These are phyloP conservation scores for Mixornis gularis DNA, from an alignment of 2,113 vertebrate genomes.

Conservation along the genomic window DNA sequence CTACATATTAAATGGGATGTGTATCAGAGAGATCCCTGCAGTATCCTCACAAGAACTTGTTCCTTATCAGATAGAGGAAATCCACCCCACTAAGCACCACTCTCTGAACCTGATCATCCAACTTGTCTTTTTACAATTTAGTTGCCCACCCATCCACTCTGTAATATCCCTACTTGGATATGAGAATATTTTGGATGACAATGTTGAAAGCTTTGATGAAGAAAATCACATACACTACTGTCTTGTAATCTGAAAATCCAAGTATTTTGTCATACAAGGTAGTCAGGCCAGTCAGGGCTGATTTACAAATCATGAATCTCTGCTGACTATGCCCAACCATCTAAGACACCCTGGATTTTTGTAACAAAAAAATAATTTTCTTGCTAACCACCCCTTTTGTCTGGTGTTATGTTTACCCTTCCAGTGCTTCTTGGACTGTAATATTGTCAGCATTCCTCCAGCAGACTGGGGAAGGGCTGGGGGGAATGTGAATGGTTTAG, in stretches of 20 bases:
- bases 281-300: background rate
- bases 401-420: background rate
- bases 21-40: background rate
- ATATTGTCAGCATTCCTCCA: background rate
- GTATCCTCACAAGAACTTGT: background rate
- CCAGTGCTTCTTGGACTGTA: background rate
- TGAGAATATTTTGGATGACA: background rate
- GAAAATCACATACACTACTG: background rate
- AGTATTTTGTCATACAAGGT: background rate
- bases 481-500: background rate
- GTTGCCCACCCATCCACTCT: background rate
- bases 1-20: background rate
- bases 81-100: background rate
- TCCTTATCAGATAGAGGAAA: background rate
- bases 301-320: background rate
- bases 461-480: fast-evolving
- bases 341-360: background rate
- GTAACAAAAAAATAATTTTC: background rate
- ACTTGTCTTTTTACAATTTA: background rate
- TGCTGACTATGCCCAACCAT: background rate
- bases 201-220: background rate
- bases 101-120: background rate
- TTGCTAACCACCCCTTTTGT: background rate
- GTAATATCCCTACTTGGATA: background rate
- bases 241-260: background rate